Conservation (phyloP, 2,797 vertebrate genomes). For the Liasis olivaceus region DNA sequence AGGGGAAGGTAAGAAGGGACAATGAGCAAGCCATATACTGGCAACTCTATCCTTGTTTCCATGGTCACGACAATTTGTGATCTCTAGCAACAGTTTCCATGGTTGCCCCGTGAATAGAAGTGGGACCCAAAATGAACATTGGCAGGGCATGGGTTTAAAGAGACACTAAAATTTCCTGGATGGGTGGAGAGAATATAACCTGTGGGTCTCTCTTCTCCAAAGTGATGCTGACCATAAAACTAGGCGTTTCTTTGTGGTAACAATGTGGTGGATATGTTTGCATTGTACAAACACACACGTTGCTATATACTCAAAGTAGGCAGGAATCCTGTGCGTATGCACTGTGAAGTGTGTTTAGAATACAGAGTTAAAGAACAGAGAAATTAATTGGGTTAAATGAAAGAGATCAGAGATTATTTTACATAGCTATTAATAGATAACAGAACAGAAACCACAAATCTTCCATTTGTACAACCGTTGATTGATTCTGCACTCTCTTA, state of each 20-base stretch:
- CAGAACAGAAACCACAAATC: not conserved
- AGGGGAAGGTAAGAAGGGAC: not conserved
- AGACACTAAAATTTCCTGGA: not conserved
- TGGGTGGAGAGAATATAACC: not conserved
- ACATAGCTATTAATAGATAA: not conserved
- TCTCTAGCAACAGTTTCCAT: constrained; percentile 58
- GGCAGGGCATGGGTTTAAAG: constrained; percentile 3
- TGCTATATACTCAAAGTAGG: not conserved
- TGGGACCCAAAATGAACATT: constrained; percentile 22
- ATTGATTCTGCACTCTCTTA: not conserved
- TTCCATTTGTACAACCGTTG: not conserved
- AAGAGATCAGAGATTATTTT: not conserved
- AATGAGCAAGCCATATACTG: constrained; percentile 14
- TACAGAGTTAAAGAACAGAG: not conserved
- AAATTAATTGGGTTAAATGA: not conserved
- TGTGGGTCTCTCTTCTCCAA: not conserved
- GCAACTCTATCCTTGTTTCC: constrained; percentile 39
- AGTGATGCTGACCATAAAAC: not conserved
- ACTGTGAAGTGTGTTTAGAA: not conserved
- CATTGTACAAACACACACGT: not conserved
- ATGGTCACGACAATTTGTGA: constrained; percentile 54
- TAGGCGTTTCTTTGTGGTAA: not conserved
- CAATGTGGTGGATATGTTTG: not conserved
- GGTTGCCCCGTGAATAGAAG: constrained; percentile 40
- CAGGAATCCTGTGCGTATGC: not conserved